These are phyloP conservation scores for Adelosebastes latens DNA, from an alignment of 2,797 vertebrate genomes.

Conservation along the genomic window DNA sequence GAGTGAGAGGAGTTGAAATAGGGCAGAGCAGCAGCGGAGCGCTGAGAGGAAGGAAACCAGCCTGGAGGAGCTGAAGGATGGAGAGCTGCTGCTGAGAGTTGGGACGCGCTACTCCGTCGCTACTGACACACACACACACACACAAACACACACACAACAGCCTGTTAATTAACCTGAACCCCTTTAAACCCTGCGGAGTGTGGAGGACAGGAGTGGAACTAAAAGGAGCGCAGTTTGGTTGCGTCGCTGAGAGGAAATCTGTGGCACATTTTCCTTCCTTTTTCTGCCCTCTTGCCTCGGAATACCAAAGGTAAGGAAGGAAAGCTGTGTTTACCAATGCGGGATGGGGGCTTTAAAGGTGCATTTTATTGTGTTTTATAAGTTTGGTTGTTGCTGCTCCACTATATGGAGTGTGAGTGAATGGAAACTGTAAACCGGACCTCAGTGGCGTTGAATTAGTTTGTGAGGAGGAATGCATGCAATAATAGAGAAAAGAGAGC, in stretches of 20 bases:
- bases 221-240: slow-evolving; percentile 62
- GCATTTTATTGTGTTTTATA: background rate
- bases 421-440: background rate
- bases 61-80: slow-evolving; percentile 75
- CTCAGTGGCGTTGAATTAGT: slow-evolving; percentile 46
- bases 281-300: slow-evolving; percentile 50
- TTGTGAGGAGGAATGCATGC: slow-evolving; percentile 32
- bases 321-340: background rate
- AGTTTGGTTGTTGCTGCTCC: slow-evolving; percentile 49
- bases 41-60: slow-evolving; percentile 70
- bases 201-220: slow-evolving; percentile 62
- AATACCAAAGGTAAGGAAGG: slow-evolving; percentile 77
- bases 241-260: slow-evolving; percentile 53
- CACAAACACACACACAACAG: slow-evolving; percentile 19
- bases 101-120: slow-evolving; percentile 51
- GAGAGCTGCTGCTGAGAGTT: slow-evolving; percentile 68
- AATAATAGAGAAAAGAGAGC: slow-evolving; percentile 16
- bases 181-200: slow-evolving; percentile 12
- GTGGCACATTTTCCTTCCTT: slow-evolving; percentile 49
- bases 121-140: background rate
- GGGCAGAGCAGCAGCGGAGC: slow-evolving; percentile 81
- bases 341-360: background rate
- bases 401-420: slow-evolving; percentile 17
- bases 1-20: slow-evolving; percentile 89
- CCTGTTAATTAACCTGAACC: slow-evolving; percentile 31